phyloP scores from a whole-genome alignment of 2,113 vertebrate species.

The Xiphias gladius region DNA sequence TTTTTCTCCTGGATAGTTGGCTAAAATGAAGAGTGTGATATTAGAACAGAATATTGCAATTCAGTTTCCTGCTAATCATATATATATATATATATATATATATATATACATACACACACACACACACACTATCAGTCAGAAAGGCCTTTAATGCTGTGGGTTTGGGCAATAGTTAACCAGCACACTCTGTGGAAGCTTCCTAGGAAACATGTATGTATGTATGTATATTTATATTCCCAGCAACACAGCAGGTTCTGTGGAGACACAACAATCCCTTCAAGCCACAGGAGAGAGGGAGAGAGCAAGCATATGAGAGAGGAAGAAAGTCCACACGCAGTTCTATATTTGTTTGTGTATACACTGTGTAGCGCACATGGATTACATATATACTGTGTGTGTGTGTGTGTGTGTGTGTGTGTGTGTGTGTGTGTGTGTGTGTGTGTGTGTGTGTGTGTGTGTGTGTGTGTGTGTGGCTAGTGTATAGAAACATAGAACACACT shows the following conservation, averaged over 20 bases:
- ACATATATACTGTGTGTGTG: conserved; percentile 3
- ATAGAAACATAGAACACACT: conserved; percentile 26
- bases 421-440: conserved; percentile 19
- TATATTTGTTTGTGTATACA: conserved; percentile 39
- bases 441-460: conserved; percentile 4
- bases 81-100: not conserved
- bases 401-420: conserved; percentile 11
- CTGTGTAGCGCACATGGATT: conserved; percentile 27
- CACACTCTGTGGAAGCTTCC: conserved; percentile 34
- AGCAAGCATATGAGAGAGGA: not conserved
- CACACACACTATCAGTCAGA: conserved; percentile 15
- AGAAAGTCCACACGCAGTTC: conserved; percentile 10
- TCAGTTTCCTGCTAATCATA: conserved; percentile 3
- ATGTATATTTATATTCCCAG: conserved; percentile 69
- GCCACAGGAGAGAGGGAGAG: conserved; percentile 1
- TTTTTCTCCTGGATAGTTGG: conserved; percentile 13
- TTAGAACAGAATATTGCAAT: conserved; percentile 24
- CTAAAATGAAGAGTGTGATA: conserved; percentile 7
- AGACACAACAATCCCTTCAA: conserved; percentile 49
- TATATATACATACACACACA: not conserved
- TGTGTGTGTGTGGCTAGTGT: conserved; percentile 18
- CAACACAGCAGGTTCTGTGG: conserved; percentile 61
- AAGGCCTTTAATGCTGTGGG: conserved; percentile 23
- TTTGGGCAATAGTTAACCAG: conserved; percentile 8
- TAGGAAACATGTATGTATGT: conserved; percentile 49